These are phyloP conservation scores for Cladopsammia gracilis DNA, from an alignment of 64 coral and sea anemone species.

Conservation along the genomic window DNA sequence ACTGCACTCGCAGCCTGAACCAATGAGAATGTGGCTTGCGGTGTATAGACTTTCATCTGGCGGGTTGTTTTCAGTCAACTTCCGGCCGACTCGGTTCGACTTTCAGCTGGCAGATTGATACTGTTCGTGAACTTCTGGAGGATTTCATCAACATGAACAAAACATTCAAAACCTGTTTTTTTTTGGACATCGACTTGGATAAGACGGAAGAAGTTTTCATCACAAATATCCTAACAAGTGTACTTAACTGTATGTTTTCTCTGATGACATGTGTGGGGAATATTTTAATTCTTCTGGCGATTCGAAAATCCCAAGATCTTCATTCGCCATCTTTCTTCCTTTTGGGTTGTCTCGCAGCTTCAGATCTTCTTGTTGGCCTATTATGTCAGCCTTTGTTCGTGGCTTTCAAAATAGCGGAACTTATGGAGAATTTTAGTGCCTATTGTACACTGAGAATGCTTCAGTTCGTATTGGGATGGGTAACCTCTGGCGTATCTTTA, in stretches of 20 bases:
- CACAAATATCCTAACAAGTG: background rate
- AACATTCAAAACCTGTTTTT: too few species aligned
- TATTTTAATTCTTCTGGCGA: constrained; percentile 25
- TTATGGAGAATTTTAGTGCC: background rate
- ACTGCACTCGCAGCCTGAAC: too few species aligned
- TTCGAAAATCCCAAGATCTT: constrained; percentile 36
- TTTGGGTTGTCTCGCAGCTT: constrained; percentile 39
- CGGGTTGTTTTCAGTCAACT: too few species aligned
- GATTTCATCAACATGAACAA: too few species aligned
- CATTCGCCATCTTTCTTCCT: constrained; percentile 56
- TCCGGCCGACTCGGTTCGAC: too few species aligned
- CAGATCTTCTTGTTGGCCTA: constrained; percentile 43
- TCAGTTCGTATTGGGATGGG: background rate
- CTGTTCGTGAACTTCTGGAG: too few species aligned
- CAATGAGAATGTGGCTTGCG: too few species aligned
- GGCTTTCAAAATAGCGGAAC: constrained; percentile 25
- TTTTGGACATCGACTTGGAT: background rate
- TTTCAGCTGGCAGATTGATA: too few species aligned
- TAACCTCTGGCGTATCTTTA: constrained; percentile 45
- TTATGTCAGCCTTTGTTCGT: constrained; percentile 22
- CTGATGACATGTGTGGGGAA: constrained; percentile 28
- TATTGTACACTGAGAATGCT: constrained; percentile 40
- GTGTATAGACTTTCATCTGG: too few species aligned
- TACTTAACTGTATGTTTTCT: background rate
- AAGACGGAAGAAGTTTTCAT: background rate